These are phyloP conservation scores for Drosophila mercatorum DNA, from an alignment of 2,888 invertebrate genomes.

Conservation along the genomic window DNA sequence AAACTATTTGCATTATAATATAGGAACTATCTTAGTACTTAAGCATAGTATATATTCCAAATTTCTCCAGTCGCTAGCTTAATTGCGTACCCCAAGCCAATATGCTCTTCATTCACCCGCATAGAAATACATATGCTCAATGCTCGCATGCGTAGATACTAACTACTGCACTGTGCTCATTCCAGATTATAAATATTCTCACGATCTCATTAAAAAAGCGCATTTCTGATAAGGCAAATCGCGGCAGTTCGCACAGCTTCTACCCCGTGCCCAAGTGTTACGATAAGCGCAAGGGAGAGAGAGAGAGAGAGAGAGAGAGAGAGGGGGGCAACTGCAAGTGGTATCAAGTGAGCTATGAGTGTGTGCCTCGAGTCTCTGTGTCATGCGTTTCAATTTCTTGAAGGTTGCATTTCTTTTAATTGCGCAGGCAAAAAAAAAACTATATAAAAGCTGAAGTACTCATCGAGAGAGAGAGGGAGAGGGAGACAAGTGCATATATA, in stretches of 20 bases:
- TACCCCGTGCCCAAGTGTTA: background rate
- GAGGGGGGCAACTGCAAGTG: constrained; percentile 10
- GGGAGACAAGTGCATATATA: constrained; percentile 1
- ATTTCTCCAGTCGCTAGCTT: too few relatives aligned
- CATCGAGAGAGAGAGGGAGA: constrained; percentile 10
- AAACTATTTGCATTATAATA: too few relatives aligned
- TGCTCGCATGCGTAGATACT: background rate
- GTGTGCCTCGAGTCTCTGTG: constrained; percentile 37
- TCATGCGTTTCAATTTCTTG: constrained; percentile 72
- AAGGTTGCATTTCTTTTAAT: constrained; percentile 70
- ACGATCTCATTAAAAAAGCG: constrained; percentile 62
- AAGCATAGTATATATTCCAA: too few relatives aligned
- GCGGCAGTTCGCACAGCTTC: constrained; percentile 49
- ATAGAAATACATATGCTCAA: background rate
- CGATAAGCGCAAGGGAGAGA: constrained; percentile 46
- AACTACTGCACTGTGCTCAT: background rate
- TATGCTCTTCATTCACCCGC: too few relatives aligned
- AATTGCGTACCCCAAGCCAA: too few relatives aligned
- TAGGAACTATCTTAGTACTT: too few relatives aligned
- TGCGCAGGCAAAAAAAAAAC: constrained; percentile 65
- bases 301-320: background rate
- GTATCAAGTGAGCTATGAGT: constrained; percentile 45
- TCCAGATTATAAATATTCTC: constrained; percentile 48
- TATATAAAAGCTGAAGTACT: constrained; percentile 21
- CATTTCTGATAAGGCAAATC: constrained; percentile 55